A percentile compares a stretch with the other conserved stretches of the same genome.
Evolutionary conservation across 1,140 invertebrate species (phyloP).

Genomic region (Mercenaria mercenaria): DNA sequence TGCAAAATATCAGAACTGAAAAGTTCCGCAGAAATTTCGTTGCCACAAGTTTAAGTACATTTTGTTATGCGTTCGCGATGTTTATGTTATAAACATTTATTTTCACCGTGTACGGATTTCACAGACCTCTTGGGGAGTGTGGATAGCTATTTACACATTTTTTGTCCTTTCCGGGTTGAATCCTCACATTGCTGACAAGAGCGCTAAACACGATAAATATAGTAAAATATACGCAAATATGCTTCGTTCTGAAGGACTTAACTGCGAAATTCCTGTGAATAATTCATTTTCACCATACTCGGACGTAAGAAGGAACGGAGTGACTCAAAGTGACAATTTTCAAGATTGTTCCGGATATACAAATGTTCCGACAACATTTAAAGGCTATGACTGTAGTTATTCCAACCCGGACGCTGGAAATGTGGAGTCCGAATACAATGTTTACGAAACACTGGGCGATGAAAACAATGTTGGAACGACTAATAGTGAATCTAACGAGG

Average conservation of each 20-base stretch:
- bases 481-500: background rate
- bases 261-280: conserved; percentile 63
- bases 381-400: conserved; percentile 50
- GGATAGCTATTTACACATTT: conserved; percentile 58
- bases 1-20: background rate
- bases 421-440: conserved; percentile 25
- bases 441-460: conserved; percentile 53
- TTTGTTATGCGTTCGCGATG: background rate
- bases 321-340: background rate
- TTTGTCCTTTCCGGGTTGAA: conserved; percentile 39
- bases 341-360: conserved; percentile 5
- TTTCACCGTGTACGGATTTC: conserved; percentile 36
- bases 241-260: conserved; percentile 54
- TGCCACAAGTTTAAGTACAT: background rate
- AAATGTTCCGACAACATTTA: conserved; percentile 5
- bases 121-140: conserved; percentile 34
- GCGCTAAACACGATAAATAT: conserved; percentile 56
- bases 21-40: background rate
- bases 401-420: background rate
- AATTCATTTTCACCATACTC: conserved; percentile 59
- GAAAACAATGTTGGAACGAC: background rate
- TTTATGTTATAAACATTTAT: conserved; percentile 57
- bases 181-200: conserved; percentile 26
- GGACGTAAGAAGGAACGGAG: conserved; percentile 5
- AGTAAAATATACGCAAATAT: conserved; percentile 40